Base-by-base conservation (phyloP, 2,797 vertebrate species). In the Pristis pectinata region DNA sequence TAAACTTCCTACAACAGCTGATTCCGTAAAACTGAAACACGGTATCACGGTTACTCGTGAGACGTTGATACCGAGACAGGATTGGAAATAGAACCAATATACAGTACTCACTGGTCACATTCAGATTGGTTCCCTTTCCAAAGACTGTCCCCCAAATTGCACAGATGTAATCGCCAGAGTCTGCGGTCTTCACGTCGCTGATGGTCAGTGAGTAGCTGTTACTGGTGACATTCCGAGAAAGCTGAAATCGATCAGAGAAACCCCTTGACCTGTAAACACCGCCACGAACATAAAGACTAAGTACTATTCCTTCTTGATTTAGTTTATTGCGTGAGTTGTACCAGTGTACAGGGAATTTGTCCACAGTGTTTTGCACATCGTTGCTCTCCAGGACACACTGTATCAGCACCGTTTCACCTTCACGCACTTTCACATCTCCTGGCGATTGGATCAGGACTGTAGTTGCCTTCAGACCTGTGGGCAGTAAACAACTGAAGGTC, bases 161-260 rank as follows among this genome's bases (percentile, higher is more conserved):
- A 72, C 61, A 74, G 67, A 70, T 44, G 44, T 93, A 70, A 37
- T 6, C 41, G 11, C 9, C 10, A 22, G 24, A 10, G 91, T 93
- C 41, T 7, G 8, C 17, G 41, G 72, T 4, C 44, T 0, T 0
- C 37, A 74, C 3, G 0, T 44, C 11, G 13, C 22, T 93, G 91
- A 93, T 44, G 22, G 64, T 93, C 91, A 93, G 91, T 44, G 27
- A 70, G 91, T 53, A 93, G 24, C 67, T 74, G 91, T 93, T 93
- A 72, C 8, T 74, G 91, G 9, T 10, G 24, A 11, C 44, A 34
- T 93, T 24, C 70, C 91, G 72, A 91, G 67, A 44, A 27, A 17
- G 41, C 91, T 93, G 37, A 72, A 93, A 74, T 3, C 64, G 41
- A 1, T 24, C 24, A 13, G 61, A 8, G 10, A 30, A 17, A 15